Evolutionary conservation across 2,113 vertebrate genomes (phyloP), one percentile per base, ranked within the genome.

Genomic region (Glaucomys volans): DNA sequence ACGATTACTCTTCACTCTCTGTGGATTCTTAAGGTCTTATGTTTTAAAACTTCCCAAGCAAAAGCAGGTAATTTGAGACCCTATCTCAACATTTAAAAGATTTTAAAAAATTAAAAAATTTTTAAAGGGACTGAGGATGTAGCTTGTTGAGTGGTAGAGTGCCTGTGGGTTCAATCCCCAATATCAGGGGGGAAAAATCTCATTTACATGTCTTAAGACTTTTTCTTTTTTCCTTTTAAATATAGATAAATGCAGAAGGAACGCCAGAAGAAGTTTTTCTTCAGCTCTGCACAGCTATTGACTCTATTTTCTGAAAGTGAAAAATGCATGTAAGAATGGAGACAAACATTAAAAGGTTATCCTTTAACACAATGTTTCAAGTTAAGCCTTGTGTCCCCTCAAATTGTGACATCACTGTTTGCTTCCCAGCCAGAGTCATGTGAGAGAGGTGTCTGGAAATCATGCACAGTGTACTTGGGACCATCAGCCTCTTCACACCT

Each of bases 201-300:
- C 69, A 81, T 42, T 88, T 80, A 54, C 9, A 71, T 69, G 35
- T 59, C 54, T 64, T 52, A 88, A 95, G 44, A 80, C 17, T 90
- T 14, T 80, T 20, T 77, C 47, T 83, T 57, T 90, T 76, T 87
- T 37, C 62, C 40, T 90, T 97, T 95, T 91, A 95, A 8, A 90
- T 14, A 87, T 89, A 99, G 99, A 98, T 99, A 80, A 99, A 99
- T 82, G 99, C 99, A 0, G 99, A 99, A 97, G 98, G 98, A 97
- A 98, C 98, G 4, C 99, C 99, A 5, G 99, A 99, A 1, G 99
- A 99, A 47, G 99, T 99, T 97, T 99, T 99, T 86, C 97, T 98
- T 97, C 99, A 99, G 98, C 98, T 99, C 97, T 99, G 99, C 98
- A 96, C 98, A 98, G 98, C 96, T 77, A 96, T 99, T 96, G 99